These are phyloP conservation scores for Eolophus roseicapilla DNA, from an alignment of 2,113 vertebrate genomes.

Conservation along the genomic window DNA sequence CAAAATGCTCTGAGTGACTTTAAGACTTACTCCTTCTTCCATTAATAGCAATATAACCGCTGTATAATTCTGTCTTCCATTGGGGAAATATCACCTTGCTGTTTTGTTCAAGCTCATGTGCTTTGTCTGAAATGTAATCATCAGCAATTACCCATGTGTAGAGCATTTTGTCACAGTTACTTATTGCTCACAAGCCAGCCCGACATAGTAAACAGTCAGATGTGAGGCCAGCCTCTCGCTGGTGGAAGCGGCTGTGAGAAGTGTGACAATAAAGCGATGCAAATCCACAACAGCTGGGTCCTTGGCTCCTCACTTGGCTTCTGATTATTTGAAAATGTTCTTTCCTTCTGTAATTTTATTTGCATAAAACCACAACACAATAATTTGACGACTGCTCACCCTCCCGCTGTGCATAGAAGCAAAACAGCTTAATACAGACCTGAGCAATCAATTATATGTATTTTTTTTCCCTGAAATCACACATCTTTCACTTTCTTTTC, in stretches of 20 bases:
- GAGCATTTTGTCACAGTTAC: conserved; percentile 28
- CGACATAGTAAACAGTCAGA: not conserved
- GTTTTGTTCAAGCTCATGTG: not conserved
- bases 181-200: not conserved
- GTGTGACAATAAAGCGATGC: not conserved
- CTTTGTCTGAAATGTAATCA: conserved; percentile 23
- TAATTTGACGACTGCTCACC: not conserved
- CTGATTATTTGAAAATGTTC: not conserved
- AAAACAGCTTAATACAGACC: not conserved
- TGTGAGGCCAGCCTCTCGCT: not conserved
- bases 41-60: not conserved
- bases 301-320: not conserved
- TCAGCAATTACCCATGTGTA: conserved; percentile 17
- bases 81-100: not conserved
- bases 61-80: not conserved
- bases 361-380: conserved; percentile 13
- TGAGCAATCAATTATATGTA: not conserved
- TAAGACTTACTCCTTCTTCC: not conserved
- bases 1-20: not conserved
- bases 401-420: not conserved
- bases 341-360: conserved; percentile 3
- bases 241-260: not conserved
- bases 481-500: not conserved
- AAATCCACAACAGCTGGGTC: not conserved
- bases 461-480: not conserved